A percentile compares a stretch with the other conserved stretches of the same genome.
phyloP scores from a whole-genome alignment of 92 coral and sea anemone genomes.

The Bergia sp. region DNA sequence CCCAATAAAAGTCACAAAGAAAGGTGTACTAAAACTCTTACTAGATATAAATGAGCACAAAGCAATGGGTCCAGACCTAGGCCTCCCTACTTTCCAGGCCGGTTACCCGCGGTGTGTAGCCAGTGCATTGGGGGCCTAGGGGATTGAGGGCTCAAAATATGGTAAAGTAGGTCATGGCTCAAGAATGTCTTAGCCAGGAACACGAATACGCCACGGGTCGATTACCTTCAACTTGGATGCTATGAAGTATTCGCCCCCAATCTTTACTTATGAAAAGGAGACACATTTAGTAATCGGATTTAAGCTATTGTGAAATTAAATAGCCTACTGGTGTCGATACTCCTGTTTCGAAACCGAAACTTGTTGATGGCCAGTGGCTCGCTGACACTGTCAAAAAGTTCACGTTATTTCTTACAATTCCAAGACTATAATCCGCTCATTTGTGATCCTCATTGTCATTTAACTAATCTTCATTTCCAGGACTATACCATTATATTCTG shows the following conservation, averaged over 20 bases:
- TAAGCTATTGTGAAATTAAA: background rate
- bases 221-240: no score
- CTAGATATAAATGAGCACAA: slow-evolving; percentile 34
- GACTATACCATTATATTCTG: background rate
- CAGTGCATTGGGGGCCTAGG: no score
- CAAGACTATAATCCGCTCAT: background rate
- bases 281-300: no score
- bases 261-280: no score
- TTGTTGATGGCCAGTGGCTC: background rate
- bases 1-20: slow-evolving; percentile 36
- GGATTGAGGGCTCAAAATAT: no score
- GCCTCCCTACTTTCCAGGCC: no score
- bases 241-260: no score
- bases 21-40: slow-evolving; percentile 35
- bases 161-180: no score
- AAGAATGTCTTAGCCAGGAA: no score
- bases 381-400: background rate
- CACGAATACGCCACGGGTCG: no score
- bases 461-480: background rate
- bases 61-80: no score
- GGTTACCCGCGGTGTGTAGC: no score
- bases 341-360: background rate
- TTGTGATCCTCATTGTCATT: background rate
- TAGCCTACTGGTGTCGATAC: background rate
- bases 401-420: background rate